Evolutionary conservation across 2,888 invertebrate species (phyloP), one percentile per base, ranked within the genome.

Genomic region (Cosmia trapezina): DNA sequence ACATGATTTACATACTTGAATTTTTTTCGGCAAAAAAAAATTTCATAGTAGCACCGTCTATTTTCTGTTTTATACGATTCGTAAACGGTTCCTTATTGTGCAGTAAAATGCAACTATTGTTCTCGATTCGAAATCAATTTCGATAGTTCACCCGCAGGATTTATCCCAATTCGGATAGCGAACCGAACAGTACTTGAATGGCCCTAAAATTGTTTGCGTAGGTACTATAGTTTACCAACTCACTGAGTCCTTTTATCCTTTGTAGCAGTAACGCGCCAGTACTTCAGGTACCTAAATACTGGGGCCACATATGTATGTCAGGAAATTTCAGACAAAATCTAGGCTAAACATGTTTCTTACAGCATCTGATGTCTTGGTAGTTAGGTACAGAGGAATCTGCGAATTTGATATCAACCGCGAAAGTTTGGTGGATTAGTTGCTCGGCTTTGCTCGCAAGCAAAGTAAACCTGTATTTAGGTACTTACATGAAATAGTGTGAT

Each of bases 331-430:
- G 76, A 75, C 83, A 81, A 83, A 81, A 84, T 84, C 78, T 85
- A 85, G 78, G 61, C 78, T 79, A 62, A 67, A n/a, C 37, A 74
- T 64, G 67, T 70, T 83, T 85, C 83, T 74, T 33, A 49, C 65
- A 37, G 45, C 49, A 41, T 37, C 85, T 91, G 90, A 43, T 83
- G n/a, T 78, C 90, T 91, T 90, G 77, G 89, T 91, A 83, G 76
- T 75, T 86, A 78, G 75, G 74, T 33, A 75, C 70, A 74, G 54
- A 59, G 54, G 9, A 63, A 70, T 70, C 65, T 79, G 70, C 22
- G 66, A 76, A 63, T 69, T 74, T 47, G 45, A 43, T 70, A 60
- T 51, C 37, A 53, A 59, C n/a, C 22, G 22, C 37, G 51, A 59
- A 37, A 53, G 54, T 61, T 67, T 33, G 28, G 47, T 47, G 19